Base-by-base conservation (phyloP, 2,888 invertebrate genomes). In the Caenorhabditis sp. region DNA sequence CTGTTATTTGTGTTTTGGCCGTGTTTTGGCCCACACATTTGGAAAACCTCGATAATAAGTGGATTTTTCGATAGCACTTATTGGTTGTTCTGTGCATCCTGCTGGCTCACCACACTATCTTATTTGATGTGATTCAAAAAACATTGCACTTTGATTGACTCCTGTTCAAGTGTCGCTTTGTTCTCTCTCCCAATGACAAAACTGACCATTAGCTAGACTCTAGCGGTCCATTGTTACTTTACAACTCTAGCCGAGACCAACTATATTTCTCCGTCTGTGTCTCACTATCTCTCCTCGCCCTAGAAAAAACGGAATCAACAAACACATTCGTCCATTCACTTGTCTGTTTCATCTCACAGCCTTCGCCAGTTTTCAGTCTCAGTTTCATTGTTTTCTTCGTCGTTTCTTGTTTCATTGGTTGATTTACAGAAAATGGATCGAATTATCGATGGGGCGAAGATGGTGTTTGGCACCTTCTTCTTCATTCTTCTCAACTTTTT, bases 401-500 rank as follows among this genome's bases (percentile, higher is more conserved):
- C 10, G 12, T 38, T 38, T 12, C 10, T 28, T n/a, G 22, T 51
- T 51, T 51, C 28, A 49, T 31, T 54, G 22, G 5, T 49, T 26
- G 0, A 22, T 51, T 73, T 73, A 8, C 47, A 56, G 58, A 66
- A 41, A 61, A 77, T 77, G 77, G 70, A 77, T n/a, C 61, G 63
- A 54, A 41, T 70, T 0, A 38, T 70, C 6, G 70, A 77, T 24
- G 51, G 41, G 6, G 61, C 51, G 16, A 70, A 73, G 24, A 56
- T 82, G 51, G 51, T 76, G 19, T 24, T 82, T 14, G 82, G 77
- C 38, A 74, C 69, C 5, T 1, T 82, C 1, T 82, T 69, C 51
- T 82, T 69, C 63, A 63, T 64, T 8, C 28, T 86, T 31, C 26
- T 86, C 14, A 88, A 85, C 16, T 56, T 74, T 7, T 26, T 90